Base-by-base conservation (phyloP, 92 coral and sea anemone species). In the Plumapathes pennacea region DNA sequence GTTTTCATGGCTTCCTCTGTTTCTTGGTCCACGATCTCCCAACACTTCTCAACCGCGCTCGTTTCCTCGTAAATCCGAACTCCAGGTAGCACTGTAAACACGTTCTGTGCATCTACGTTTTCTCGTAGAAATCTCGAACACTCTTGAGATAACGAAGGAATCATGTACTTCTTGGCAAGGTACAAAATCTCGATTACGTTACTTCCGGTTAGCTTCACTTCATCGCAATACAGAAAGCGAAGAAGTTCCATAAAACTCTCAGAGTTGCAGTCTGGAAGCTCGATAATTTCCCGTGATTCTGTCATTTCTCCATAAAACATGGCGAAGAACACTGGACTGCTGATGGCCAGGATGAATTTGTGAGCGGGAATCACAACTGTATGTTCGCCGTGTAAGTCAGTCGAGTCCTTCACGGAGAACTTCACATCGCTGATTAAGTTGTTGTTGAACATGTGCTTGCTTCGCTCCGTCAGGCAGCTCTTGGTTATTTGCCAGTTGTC, bases 241-340 rank as follows among this genome's bases (percentile, higher is more conserved):
- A 90, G 65, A 70, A 90, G 86, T 40, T 75, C 81, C 26, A 68
- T 46, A 36, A 83, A 76, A 23, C 89, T 82, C 45, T 64, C 81
- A 22, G 83, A 73, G 33, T 82, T 90, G 21, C 90, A 84, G 61
- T 82, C 95, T 15, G 82, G 79, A 24, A 83, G 74, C 44, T 61
- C 62, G 40, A 86, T 65, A 13, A 60, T 69, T 63, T 63, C 27
- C 9, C 64, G 76, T 36, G 36, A 44, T 25, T 62, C 76, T 5
- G 78, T 53, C 25, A 78, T 26, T 5, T 76, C 46, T 30, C 87
- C 84, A 32, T 75, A 77, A 30, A 86, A 53, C 97, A 82, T 78
- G 10, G 89, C 85, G 23, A 82, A 70, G 38, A 90, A 82, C 0
- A 86, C 88, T 4, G 97, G 95, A 22, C 97, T 90, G 57, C 84